Conservation (phyloP, 1,140 invertebrate genomes). For the Lutraria rhynchaena region DNA sequence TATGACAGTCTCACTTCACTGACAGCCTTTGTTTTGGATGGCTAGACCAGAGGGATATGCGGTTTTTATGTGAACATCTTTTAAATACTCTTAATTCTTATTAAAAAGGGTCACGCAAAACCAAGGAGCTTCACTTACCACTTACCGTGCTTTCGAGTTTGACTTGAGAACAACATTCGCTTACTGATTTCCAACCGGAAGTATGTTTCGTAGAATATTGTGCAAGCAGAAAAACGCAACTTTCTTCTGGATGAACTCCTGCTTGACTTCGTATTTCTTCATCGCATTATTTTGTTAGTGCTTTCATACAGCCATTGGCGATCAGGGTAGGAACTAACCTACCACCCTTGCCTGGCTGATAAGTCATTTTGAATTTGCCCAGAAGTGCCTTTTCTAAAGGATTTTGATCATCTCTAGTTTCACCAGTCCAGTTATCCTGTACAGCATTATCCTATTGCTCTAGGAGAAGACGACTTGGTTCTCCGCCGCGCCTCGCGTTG, state of each 20-base stretch:
- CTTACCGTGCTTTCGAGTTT: constrained; percentile 27
- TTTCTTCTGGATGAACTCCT: constrained; percentile 28
- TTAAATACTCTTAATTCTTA: too few relatives aligned
- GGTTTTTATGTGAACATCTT: too few relatives aligned
- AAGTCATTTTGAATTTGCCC: constrained; percentile 46
- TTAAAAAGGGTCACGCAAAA: too few relatives aligned
- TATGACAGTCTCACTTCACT: too few relatives aligned
- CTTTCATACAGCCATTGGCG: constrained; percentile 46
- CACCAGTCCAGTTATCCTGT: constrained; percentile 53
- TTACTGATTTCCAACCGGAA: constrained; percentile 42
- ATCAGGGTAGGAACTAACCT: constrained; percentile 58
- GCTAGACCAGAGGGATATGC: too few relatives aligned
- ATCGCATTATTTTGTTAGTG: constrained; percentile 42
- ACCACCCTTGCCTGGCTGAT: constrained; percentile 51
- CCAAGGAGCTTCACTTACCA: too few relatives aligned
- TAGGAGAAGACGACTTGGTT: constrained; percentile 51
- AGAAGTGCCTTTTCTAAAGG: constrained; percentile 49
- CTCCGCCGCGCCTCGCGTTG: constrained; percentile 63
- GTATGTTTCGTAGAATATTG: constrained; percentile 52
- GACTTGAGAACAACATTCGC: constrained; percentile 4
- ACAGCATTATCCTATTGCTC: constrained; percentile 57
- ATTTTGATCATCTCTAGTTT: constrained; percentile 8
- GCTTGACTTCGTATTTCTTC: constrained; percentile 9
- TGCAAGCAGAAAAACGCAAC: constrained; percentile 55
- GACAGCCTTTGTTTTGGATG: too few relatives aligned